Base-by-base conservation (phyloP, 2,888 invertebrate species). In the Argyresthia albistria region DNA sequence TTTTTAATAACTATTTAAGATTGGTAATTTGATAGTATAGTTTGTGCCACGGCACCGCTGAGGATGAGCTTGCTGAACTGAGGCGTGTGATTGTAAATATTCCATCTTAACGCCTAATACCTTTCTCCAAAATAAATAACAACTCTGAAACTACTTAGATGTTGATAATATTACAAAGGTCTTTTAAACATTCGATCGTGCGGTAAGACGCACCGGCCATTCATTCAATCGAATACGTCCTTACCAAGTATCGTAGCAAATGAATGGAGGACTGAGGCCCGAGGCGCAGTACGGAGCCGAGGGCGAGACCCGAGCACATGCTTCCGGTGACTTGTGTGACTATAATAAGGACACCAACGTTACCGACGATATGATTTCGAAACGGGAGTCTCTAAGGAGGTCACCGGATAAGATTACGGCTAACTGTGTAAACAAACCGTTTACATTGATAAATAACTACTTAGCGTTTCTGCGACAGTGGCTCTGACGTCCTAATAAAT, bases 321-420 rank as follows among this genome's bases (percentile, higher is more conserved):
- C 79, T 82, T 84, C 83, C 84, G 83, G 66, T 69, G 75, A 67
- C 72, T 70, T 63, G 73, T 25, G 25, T 43, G 39, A 46, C 16
- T 16, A 11, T 74, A 80, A 76, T 82, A 81, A 79, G 82, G 80
- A 78, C 80, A 74, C 69, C 69, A 70, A 25, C 68, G 80, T 82
- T 82, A 83, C 75, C 74, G 68, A 65, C 75, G 77, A 73, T 84
- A 83, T 76, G 76, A 82, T 83, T 84, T 84, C 80, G 80, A 83
- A 83, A 84, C 86, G 80, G 86, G 83, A 84, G 67, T 69, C 76
- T 78, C 73, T 81, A 86, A 87, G 80, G 81, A 83, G 87, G 86
- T 80, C 84, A 81, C 76, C 77, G 84, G 87, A 87, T 87, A 87
- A 86, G 86, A 87, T 86, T 86, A 84, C 82, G 75, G 77, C 74